Conservation (phyloP, 2,113 vertebrate genomes). For the Odontesthes bonariensis region DNA sequence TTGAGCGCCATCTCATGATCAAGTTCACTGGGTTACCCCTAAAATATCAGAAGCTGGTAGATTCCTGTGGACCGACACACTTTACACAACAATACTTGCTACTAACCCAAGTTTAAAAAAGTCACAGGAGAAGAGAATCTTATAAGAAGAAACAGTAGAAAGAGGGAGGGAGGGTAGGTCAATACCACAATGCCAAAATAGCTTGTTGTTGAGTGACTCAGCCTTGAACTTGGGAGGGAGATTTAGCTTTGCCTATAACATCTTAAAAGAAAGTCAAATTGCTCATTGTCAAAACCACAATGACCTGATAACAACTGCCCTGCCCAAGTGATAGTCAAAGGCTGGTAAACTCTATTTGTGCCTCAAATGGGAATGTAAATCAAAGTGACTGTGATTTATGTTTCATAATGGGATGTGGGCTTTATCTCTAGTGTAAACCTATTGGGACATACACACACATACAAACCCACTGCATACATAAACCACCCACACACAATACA, state of each 20-base stretch:
- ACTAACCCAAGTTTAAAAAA: slow-evolving; percentile 42
- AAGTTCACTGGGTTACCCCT: slow-evolving; percentile 31
- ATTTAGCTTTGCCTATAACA: slow-evolving; percentile 46
- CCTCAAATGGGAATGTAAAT: slow-evolving; percentile 7
- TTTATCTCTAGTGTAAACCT: slow-evolving; percentile 39
- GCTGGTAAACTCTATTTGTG: slow-evolving; percentile 3
- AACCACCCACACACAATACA: slow-evolving; percentile 21
- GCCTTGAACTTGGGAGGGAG: slow-evolving; percentile 41
- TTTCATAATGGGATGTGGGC: slow-evolving; percentile 2
- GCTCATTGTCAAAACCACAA: slow-evolving; percentile 47
- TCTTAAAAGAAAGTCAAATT: slow-evolving; percentile 50
- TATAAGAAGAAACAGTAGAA: slow-evolving; percentile 38
- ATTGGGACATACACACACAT: slow-evolving; percentile 9
- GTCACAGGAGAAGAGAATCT: slow-evolving; percentile 32
- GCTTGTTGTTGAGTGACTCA: slow-evolving; percentile 65
- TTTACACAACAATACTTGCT: slow-evolving; percentile 49
- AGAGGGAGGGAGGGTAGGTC: slow-evolving; percentile 38
- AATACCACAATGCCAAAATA: slow-evolving; percentile 72
- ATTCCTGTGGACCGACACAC: slow-evolving; percentile 34
- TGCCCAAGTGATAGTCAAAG: slow-evolving; percentile 12
- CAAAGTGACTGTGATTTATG: slow-evolving; percentile 25
- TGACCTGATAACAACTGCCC: slow-evolving; percentile 23
- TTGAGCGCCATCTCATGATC: too few relatives aligned
- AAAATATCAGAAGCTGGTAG: slow-evolving; percentile 16
- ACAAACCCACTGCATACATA: slow-evolving; percentile 5